These are phyloP conservation scores for Leptosomus discolor DNA, from an alignment of 2,113 vertebrate genomes.

Conservation along the genomic window DNA sequence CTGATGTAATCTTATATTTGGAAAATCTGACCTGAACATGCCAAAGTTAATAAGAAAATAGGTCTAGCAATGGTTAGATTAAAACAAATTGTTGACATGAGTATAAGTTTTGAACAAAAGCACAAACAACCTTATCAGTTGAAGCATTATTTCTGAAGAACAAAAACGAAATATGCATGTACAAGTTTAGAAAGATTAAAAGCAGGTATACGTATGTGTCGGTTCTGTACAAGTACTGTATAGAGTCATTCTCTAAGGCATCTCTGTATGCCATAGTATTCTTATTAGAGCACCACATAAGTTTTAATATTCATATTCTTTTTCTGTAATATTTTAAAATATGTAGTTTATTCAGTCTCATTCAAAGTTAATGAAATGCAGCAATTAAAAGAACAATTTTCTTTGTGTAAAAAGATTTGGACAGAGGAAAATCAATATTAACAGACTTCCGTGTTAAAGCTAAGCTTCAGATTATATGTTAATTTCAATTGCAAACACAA, in stretches of 20 bases:
- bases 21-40: background rate
- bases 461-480: background rate
- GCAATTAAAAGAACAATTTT: background rate
- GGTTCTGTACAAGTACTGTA: background rate
- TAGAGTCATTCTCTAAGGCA: background rate
- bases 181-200: background rate
- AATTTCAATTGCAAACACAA: background rate
- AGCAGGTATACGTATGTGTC: background rate
- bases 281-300: background rate
- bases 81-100: background rate
- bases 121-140: background rate
- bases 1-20: background rate
- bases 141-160: background rate
- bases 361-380: background rate
- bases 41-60: background rate
- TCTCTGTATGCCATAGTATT: background rate
- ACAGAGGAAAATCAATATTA: background rate
- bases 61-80: background rate
- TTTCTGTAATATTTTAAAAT: background rate
- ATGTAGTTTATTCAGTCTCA: background rate
- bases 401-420: background rate
- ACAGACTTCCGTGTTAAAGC: background rate
- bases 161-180: background rate
- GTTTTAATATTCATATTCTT: background rate
- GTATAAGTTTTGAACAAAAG: background rate